Evolutionary conservation across 2,113 vertebrate genomes (phyloP), one percentile per base, ranked within the genome.

Genomic region (Cairina moschata): DNA sequence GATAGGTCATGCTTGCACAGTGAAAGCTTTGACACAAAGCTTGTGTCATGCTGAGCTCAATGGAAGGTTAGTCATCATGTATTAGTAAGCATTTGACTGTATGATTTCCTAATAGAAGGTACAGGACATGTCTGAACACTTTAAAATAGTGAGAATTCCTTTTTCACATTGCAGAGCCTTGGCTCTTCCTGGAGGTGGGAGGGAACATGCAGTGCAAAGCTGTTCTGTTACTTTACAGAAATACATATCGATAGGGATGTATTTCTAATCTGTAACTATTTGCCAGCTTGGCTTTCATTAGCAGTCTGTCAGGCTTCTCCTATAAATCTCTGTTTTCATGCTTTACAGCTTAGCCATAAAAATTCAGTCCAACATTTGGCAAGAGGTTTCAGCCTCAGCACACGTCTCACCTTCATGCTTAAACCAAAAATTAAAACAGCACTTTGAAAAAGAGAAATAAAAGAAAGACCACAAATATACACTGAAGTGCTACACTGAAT

Each of bases 91-190:
- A 81, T 60, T 78, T 93, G 85, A 75, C 29, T 75, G 50, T 69
- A 58, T 60, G n/a, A 85, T 93, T 97, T 96, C 95, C 62, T 94
- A 95, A 93, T 60, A 93, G 92, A 93, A 87, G 50, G 73, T 72
- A 29, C 32, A 84, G 85, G 55, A 88, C 94, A 76, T 85, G 97
- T 92, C 95, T 94, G 91, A 93, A 96, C 94, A 90, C 36, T 84
- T 77, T 88, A 69, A 90, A 96, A 95, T 86, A 93, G 48, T 36
- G 10, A 94, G 29, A 94, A 96, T 88, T 91, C 88, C 76, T 86
- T 92, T 73, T 95, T 38, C 80, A 92, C 5, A 14, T 62, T 94
- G 76, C 56, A 80, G 63, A 95, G 63, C 71, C 71, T 65, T 73
- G 48, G 13, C 36, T 88, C 13, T 93, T 93, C 81, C 87, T 83